These are phyloP conservation scores for Aphelocoma californica DNA, from an alignment of 2,797 vertebrate genomes.

Conservation along the genomic window DNA sequence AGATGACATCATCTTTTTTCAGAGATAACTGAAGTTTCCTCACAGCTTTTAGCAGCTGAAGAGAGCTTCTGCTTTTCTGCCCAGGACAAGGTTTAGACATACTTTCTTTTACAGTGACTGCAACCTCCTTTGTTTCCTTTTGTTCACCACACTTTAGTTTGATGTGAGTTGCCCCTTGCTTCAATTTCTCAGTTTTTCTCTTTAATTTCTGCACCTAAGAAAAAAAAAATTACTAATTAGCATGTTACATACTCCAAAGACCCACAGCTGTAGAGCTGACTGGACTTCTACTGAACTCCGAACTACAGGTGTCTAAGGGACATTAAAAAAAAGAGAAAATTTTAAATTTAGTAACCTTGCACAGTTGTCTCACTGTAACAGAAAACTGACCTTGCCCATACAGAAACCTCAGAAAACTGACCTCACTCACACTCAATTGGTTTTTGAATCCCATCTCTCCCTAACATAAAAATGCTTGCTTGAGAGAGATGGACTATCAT, in stretches of 20 bases:
- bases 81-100: constrained; percentile 49
- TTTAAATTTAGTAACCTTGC: not conserved
- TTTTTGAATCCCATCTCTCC: not conserved
- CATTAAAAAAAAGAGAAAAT: not conserved
- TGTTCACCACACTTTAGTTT: constrained; percentile 24
- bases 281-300: not conserved
- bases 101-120: constrained; percentile 54
- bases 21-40: constrained; percentile 83
- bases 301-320: not conserved
- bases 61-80: constrained; percentile 72
- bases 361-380: not conserved
- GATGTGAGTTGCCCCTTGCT: constrained; percentile 19
- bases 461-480: not conserved
- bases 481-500: not conserved
- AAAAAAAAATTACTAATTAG: not conserved
- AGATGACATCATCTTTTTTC: constrained; percentile 81
- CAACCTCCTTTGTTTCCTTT: constrained; percentile 52
- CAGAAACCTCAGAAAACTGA: not conserved
- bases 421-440: not conserved
- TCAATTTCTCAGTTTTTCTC: constrained; percentile 67
- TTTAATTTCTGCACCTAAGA: constrained; percentile 81
- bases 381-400: not conserved
- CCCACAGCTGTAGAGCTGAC: not conserved
- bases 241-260: not conserved
- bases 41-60: constrained; percentile 79